A percentile compares a stretch with the other conserved stretches of the same genome.
phyloP scores from a whole-genome alignment of 2,113 vertebrate genomes.

The Dermatemys mawii region DNA sequence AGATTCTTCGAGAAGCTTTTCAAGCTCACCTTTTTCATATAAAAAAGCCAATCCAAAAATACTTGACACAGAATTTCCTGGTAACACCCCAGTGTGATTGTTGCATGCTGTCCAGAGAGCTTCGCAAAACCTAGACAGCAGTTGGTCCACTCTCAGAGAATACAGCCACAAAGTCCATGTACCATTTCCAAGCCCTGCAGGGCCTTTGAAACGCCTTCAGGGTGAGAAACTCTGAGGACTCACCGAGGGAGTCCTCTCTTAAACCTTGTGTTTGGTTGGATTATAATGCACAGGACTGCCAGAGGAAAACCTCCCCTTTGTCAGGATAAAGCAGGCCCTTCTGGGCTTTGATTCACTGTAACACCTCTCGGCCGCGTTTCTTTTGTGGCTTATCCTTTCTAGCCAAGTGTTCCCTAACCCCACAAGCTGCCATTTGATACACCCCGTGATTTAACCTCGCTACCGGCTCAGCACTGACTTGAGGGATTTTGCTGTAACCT shows the following conservation, averaged over 20 bases:
- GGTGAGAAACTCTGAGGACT: background rate
- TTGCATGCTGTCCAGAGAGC: background rate
- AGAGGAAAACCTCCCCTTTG: background rate
- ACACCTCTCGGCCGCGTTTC: background rate
- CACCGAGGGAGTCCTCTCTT: too few relatives aligned
- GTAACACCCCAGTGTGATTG: rapidly evolving
- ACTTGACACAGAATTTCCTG: background rate
- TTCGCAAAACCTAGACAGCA: rapidly evolving
- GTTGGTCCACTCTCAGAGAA: background rate
- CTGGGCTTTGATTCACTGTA: background rate
- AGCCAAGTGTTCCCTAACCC: background rate
- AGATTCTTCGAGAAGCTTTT: background rate
- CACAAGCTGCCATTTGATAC: background rate
- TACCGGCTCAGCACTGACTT: background rate
- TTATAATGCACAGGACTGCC: background rate
- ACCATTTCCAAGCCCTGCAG: background rate
- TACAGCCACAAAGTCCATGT: rapidly evolving
- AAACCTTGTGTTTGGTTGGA: background rate
- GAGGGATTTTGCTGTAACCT: background rate
- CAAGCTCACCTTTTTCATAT: background rate
- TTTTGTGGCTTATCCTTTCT: background rate
- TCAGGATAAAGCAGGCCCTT: background rate
- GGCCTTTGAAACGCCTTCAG: background rate
- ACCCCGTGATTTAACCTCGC: background rate
- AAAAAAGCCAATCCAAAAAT: background rate